Percentiles rank a stretch among this genome's conserved stretches.
phyloP scores from a whole-genome alignment of 1,140 invertebrate genomes.

The Caenorhabditis brenneri region DNA sequence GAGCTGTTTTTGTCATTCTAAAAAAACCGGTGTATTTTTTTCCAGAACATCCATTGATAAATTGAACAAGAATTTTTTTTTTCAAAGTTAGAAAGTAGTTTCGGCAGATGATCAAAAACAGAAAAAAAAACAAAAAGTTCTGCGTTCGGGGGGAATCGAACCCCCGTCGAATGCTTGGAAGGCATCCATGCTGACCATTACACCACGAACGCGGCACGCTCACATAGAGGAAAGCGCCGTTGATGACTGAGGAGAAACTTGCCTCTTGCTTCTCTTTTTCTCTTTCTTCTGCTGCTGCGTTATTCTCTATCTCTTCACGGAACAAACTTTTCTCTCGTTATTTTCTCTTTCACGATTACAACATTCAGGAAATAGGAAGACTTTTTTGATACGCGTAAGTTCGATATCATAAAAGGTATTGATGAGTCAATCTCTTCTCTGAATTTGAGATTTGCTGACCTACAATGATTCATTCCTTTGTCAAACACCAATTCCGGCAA shows the following conservation, averaged over 20 bases:
- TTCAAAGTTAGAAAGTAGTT: too few relatives aligned
- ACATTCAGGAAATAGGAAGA: not conserved
- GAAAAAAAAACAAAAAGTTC: not conserved
- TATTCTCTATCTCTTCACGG: too few relatives aligned
- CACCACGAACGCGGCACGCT: slow-evolving; percentile 70
- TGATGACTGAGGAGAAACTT: not conserved
- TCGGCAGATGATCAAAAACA: too few relatives aligned
- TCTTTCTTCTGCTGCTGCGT: not conserved
- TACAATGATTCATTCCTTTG: slow-evolving; percentile 28
- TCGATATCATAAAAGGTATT: not conserved
- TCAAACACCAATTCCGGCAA: slow-evolving; percentile 20
- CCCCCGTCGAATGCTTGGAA: slow-evolving; percentile 73
- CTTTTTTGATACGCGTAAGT: not conserved
- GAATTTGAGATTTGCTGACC: not conserved
- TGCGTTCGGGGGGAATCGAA: slow-evolving; percentile 71
- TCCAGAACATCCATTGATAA: too few relatives aligned
- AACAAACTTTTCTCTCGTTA: not conserved
- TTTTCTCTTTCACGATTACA: not conserved
- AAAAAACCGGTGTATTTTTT: too few relatives aligned
- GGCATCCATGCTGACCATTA: slow-evolving; percentile 73
- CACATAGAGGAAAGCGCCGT: not conserved
- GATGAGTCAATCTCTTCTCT: not conserved
- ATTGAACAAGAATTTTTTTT: too few relatives aligned
- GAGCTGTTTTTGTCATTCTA: too few relatives aligned
- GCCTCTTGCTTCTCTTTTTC: not conserved